Conservation (phyloP, 2,797 vertebrate species). For the Rachycentron canadum region DNA sequence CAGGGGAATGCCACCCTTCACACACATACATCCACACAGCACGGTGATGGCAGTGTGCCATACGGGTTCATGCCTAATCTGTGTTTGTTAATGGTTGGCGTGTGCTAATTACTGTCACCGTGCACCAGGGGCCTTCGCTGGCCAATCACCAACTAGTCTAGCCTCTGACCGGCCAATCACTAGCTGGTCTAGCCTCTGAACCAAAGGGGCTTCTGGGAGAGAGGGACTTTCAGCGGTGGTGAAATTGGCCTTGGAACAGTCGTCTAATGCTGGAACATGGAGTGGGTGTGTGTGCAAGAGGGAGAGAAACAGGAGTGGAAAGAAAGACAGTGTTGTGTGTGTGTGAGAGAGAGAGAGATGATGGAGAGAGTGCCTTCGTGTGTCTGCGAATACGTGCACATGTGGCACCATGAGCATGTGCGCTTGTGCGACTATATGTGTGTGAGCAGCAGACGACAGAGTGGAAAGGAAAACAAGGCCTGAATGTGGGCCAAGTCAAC, state of each 20-base stretch:
- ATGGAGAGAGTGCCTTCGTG: slow-evolving; percentile 49
- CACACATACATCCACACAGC: slow-evolving; percentile 74
- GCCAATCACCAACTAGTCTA: slow-evolving; percentile 83
- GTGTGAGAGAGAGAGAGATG: slow-evolving; percentile 7
- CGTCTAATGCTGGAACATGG: slow-evolving; percentile 73
- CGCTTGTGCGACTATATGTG: slow-evolving; percentile 64
- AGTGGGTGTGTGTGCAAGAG: slow-evolving; percentile 29
- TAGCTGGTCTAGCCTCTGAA: slow-evolving; percentile 77
- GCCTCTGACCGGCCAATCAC: slow-evolving; percentile 82
- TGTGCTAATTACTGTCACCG: slow-evolving; percentile 97
- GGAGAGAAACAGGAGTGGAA: slow-evolving; percentile 53
- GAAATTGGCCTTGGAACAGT: slow-evolving; percentile 79
- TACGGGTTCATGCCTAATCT: slow-evolving; percentile 92
- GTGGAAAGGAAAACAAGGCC: slow-evolving; percentile 85
- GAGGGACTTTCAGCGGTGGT: slow-evolving; percentile 63
- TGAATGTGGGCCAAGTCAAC: slow-evolving; percentile 84
- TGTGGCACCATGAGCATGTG: slow-evolving; percentile 66
- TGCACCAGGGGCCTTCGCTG: slow-evolving; percentile 82
- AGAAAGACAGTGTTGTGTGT: slow-evolving; percentile 50
- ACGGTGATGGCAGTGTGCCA: slow-evolving; percentile 91
- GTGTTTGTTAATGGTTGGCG: slow-evolving; percentile 96
- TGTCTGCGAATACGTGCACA: slow-evolving; percentile 56
- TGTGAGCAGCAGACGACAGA: slow-evolving; percentile 76
- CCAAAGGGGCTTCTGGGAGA: slow-evolving; percentile 77
- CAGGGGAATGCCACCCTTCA: slow-evolving; percentile 75